phyloP scores from a whole-genome alignment of 1,140 invertebrate genomes.

The Zaprionus davidi region DNA sequence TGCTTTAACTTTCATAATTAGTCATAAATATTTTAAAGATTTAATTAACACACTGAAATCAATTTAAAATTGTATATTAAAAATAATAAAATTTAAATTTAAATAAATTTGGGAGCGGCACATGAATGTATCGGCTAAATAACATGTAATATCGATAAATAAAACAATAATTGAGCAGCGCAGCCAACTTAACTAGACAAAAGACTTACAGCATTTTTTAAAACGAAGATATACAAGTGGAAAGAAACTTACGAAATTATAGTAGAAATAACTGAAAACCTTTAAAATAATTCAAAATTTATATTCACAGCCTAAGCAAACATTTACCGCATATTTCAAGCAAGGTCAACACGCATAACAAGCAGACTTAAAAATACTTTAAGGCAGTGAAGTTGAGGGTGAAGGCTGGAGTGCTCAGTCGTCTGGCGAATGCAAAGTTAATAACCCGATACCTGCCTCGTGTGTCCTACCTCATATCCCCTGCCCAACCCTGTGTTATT shows the following conservation, averaged over 20 bases:
- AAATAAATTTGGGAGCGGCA: background rate
- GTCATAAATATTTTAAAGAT: background rate
- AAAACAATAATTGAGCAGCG: background rate
- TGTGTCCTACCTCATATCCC: constrained; percentile 1
- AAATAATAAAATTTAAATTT: background rate
- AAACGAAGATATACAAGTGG: background rate
- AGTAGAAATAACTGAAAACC: background rate
- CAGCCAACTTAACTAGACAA: background rate
- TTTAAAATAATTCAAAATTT: background rate
- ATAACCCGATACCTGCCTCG: constrained; percentile 65
- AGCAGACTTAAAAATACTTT: constrained; percentile 12
- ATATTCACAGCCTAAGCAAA: background rate
- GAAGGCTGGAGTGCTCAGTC: background rate
- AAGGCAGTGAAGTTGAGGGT: background rate
- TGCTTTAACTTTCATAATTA: background rate
- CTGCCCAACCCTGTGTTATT: background rate
- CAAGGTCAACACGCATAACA: background rate
- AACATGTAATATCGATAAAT: background rate
- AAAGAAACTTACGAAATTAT: background rate
- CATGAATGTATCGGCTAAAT: background rate
- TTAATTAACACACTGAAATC: background rate
- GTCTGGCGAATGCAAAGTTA: constrained; percentile 59
- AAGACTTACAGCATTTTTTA: background rate
- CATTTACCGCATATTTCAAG: background rate
- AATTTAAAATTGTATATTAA: no score